Evolutionary conservation across 2,888 invertebrate species (phyloP).

Genomic region (Mythimna albipuncta): DNA sequence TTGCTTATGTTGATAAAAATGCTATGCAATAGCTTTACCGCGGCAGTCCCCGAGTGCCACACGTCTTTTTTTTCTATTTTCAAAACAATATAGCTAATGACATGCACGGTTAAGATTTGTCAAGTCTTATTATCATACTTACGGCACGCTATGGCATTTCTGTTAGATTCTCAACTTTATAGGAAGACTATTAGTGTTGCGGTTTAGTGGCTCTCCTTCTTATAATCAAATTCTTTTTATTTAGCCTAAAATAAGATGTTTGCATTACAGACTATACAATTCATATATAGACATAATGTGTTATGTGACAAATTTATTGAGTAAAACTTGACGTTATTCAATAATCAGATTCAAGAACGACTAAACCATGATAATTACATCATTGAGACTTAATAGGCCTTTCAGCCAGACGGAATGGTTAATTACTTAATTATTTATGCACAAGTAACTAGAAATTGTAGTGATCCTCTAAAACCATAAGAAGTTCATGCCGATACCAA

Average conservation of each 20-base stretch:
- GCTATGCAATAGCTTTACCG: no score
- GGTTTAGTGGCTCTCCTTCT: not conserved
- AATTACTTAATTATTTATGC: not conserved
- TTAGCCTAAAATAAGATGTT: not conserved
- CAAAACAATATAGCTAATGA: no score
- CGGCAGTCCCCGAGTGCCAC: no score
- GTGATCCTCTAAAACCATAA: not conserved
- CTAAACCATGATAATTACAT: not conserved
- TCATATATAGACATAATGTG: not conserved
- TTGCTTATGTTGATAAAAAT: no score
- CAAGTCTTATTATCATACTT: no score
- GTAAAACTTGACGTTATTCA: not conserved
- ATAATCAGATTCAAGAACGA: constrained; percentile 1
- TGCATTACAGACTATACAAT: not conserved
- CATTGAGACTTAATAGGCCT: not conserved
- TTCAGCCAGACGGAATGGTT: not conserved
- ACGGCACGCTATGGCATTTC: no score
- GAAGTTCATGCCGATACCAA: not conserved
- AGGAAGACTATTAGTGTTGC: no score
- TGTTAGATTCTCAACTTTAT: no score
- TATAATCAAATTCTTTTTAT: not conserved
- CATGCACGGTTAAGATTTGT: no score
- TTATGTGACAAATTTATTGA: not conserved
- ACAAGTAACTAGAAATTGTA: not conserved
- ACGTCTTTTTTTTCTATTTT: not conserved